Conservation (phyloP, 1,140 invertebrate species). For the Plutomurus gul region DNA sequence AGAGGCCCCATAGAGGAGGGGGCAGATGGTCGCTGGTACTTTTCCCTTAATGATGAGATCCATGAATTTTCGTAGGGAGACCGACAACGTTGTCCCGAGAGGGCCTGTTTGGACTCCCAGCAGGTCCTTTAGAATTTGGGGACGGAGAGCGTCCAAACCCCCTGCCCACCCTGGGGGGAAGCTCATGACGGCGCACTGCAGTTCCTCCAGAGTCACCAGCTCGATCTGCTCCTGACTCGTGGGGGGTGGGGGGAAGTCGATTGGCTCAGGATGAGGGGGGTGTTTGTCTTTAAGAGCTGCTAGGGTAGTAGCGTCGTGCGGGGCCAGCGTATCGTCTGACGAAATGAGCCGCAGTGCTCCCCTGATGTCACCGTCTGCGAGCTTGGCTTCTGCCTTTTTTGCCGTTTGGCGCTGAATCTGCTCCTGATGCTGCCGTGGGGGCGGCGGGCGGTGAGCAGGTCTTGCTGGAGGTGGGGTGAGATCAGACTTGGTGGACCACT, state of each 20-base stretch:
- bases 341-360: slow-evolving; percentile 9
- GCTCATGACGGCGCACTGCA: not conserved
- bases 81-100: no score
- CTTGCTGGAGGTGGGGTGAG: not conserved
- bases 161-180: not conserved
- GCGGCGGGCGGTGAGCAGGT: not conserved
- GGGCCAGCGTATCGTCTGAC: slow-evolving; percentile 6
- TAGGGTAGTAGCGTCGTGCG: not conserved
- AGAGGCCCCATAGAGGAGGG: no score
- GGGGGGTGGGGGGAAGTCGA: slow-evolving; percentile 4
- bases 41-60: no score
- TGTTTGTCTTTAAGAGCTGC: not conserved
- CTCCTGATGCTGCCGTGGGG: not conserved
- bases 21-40: no score
- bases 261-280: not conserved
- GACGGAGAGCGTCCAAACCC: not conserved
- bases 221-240: not conserved
- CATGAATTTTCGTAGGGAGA: no score
- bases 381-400: slow-evolving; percentile 30
- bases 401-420: not conserved
- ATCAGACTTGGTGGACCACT: not conserved
- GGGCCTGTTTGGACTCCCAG: no score
- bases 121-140: slow-evolving; percentile 33
- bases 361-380: not conserved
- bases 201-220: not conserved